Conservation (phyloP, 2,113 vertebrate species). For the Scomber scombrus region DNA sequence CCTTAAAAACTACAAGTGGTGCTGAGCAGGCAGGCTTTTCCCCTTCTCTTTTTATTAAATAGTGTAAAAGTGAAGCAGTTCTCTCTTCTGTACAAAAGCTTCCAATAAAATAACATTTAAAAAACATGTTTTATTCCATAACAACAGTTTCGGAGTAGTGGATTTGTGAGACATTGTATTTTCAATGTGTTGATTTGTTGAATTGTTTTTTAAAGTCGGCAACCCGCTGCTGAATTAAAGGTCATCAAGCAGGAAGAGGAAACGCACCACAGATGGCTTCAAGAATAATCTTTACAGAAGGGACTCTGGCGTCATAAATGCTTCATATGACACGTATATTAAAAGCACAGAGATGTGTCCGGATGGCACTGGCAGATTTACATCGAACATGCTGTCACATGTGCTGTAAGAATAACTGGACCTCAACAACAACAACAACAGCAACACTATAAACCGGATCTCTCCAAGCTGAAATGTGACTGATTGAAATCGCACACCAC, state of each 20-base stretch:
- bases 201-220: background rate
- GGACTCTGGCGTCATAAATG: conserved; percentile 13
- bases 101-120: too few relatives aligned
- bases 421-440: background rate
- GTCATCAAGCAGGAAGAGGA: conserved; percentile 24
- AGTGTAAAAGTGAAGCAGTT: too few relatives aligned
- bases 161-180: background rate
- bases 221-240: conserved; percentile 8
- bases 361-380: conserved; percentile 14
- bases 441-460: background rate
- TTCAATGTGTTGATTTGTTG: background rate
- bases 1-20: too few relatives aligned
- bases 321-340: conserved; percentile 38
- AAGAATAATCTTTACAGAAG: conserved; percentile 19
- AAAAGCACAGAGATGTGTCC: conserved; percentile 39
- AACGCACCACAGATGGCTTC: conserved; percentile 48
- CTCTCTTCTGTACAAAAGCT: too few relatives aligned
- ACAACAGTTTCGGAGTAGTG: too few relatives aligned
- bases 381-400: conserved; percentile 18
- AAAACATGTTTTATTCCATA: too few relatives aligned
- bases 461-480: background rate
- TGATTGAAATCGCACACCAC: too few relatives aligned
- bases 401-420: conserved; percentile 13
- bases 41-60: too few relatives aligned
- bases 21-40: too few relatives aligned